These are phyloP conservation scores for Sceloporus undulatus DNA, from an alignment of 2,113 vertebrate genomes.

Conservation along the genomic window DNA sequence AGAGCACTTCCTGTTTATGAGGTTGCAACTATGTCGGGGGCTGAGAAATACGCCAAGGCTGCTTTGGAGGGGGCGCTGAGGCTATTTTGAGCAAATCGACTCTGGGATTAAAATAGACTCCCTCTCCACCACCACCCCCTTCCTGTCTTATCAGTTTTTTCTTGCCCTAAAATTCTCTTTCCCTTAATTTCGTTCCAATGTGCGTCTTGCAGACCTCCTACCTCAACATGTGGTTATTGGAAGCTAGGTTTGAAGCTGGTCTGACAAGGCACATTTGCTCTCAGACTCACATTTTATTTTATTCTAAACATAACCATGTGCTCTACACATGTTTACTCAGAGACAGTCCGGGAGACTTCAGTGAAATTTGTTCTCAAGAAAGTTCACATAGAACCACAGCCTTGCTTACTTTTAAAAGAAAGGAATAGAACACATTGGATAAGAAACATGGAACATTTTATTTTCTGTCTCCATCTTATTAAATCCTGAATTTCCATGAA, in stretches of 20 bases:
- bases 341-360: slow-evolving; percentile 1
- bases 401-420: neutral
- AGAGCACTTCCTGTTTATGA: slow-evolving; percentile 47
- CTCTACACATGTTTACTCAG: slow-evolving; percentile 1
- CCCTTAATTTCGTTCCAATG: neutral
- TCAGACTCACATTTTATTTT: neutral
- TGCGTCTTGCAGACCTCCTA: neutral
- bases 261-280: neutral
- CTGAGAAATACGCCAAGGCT: slow-evolving; percentile 16
- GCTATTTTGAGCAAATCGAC: slow-evolving; percentile 37
- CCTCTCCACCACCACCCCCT: neutral
- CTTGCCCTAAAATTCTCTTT: slow-evolving; percentile 21
- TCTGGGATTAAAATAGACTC: slow-evolving; percentile 34
- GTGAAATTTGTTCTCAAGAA: neutral
- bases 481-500: too few relatives aligned
- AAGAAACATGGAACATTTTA: neutral
- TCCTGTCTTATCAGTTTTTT: slow-evolving; percentile 12
- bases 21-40: slow-evolving; percentile 27
- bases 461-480: neutral
- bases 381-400: neutral
- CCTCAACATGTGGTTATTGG: neutral
- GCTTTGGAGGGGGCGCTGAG: neutral
- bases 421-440: neutral
- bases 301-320: slow-evolving; percentile 13
- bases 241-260: slow-evolving; percentile 4